Evolutionary conservation across 2,888 invertebrate species (phyloP).

Genomic region (Apamea epomidion): DNA sequence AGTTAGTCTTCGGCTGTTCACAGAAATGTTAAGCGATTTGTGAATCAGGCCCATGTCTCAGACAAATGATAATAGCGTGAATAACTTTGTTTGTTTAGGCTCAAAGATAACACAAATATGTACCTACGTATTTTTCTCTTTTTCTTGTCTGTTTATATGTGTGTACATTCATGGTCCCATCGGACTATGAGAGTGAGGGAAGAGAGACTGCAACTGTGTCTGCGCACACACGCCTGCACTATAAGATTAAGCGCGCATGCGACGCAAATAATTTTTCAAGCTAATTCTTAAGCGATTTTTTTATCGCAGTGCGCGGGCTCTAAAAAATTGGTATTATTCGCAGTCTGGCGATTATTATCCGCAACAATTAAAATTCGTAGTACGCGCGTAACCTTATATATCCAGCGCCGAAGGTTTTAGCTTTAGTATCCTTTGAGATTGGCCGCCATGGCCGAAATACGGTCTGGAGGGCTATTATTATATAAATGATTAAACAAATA

Average conservation of each 20-base stretch:
- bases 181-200: too few relatives aligned
- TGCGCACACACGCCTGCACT: neutral
- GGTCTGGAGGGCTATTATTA: neutral
- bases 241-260: neutral
- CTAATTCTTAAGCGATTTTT: too few relatives aligned
- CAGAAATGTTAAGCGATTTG: conserved; percentile 17
- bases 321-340: too few relatives aligned
- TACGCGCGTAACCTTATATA: too few relatives aligned
- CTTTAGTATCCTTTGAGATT: too few relatives aligned
- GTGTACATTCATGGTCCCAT: neutral
- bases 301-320: too few relatives aligned
- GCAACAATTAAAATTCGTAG: too few relatives aligned
- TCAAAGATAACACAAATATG: conserved; percentile 1
- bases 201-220: neutral
- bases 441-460: too few relatives aligned
- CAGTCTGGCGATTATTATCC: too few relatives aligned
- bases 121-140: neutral
- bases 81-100: conserved; percentile 26
- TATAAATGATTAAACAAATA: neutral
- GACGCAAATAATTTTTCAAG: too few relatives aligned
- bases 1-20: conserved; percentile 22
- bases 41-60: conserved; percentile 46
- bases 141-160: neutral
- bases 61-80: neutral
- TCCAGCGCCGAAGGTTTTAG: too few relatives aligned